A percentile compares a stretch with the other conserved stretches of the same genome.
Conservation (phyloP, 2,888 invertebrate genomes). For the Parasteatoda lunata region DNA sequence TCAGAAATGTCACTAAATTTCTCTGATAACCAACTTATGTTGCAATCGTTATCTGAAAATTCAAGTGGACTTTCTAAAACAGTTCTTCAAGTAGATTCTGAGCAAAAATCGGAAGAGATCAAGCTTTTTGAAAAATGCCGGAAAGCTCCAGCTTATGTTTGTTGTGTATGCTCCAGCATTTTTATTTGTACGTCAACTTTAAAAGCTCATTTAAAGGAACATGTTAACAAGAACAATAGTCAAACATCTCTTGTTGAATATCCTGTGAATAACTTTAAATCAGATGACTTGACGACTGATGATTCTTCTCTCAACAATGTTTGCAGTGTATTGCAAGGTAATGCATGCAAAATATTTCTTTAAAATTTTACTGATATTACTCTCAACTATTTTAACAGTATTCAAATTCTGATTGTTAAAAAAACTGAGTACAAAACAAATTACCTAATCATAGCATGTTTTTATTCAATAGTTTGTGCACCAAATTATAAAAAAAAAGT, state of each 20-base stretch:
- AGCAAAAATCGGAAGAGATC: constrained; percentile 38
- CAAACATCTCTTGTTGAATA: constrained; percentile 10
- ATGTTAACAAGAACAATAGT: constrained; percentile 35
- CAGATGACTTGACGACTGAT: no score
- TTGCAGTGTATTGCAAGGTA: constrained; percentile 49
- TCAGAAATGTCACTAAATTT: constrained; percentile 11
- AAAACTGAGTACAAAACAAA: no score
- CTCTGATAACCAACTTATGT: neutral
- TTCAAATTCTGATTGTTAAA: no score
- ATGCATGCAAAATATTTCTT: neutral
- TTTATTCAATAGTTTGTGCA: no score
- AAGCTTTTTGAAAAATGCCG: constrained; percentile 52
- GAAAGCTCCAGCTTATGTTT: constrained; percentile 57
- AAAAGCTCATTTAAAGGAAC: constrained; percentile 57
- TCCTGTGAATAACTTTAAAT: neutral
- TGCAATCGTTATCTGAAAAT: neutral
- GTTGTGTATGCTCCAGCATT: constrained; percentile 60
- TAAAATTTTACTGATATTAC: no score
- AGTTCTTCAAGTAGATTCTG: constrained; percentile 4
- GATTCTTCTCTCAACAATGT: constrained; percentile 12
- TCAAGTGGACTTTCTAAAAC: neutral
- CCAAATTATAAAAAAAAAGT: no score
- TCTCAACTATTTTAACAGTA: no score
- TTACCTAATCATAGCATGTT: no score
- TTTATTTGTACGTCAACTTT: constrained; percentile 46